Conservation (phyloP, 2,888 invertebrate species). For the Adelognathus sp. region DNA sequence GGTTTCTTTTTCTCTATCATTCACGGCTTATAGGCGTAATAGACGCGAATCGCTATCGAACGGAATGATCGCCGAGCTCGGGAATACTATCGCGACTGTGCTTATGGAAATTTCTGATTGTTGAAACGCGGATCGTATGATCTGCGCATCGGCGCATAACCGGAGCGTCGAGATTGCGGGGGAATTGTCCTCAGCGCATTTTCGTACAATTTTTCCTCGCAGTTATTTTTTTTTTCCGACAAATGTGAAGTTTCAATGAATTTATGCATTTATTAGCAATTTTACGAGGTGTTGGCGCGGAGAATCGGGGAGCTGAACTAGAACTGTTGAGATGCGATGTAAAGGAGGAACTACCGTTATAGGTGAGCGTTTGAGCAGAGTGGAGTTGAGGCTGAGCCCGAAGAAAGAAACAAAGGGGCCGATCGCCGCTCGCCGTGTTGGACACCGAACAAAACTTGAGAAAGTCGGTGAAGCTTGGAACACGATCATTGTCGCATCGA, state of each 20-base stretch:
- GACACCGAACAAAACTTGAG: background rate
- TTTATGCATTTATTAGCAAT: background rate
- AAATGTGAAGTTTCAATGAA: background rate
- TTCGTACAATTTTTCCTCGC: background rate
- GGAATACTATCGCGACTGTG: background rate
- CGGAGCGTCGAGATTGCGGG: background rate
- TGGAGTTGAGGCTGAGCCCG: slow-evolving; percentile 5
- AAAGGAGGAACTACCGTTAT: slow-evolving; percentile 43
- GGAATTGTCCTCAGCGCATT: background rate
- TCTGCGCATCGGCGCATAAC: background rate
- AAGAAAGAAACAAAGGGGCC: background rate
- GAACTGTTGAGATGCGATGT: slow-evolving; percentile 6
- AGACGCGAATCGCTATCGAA: background rate
- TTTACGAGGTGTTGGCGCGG: background rate
- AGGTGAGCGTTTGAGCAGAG: slow-evolving; percentile 1
- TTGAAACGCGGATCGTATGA: background rate
- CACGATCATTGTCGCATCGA: background rate
- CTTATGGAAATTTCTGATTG: background rate
- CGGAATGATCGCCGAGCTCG: background rate
- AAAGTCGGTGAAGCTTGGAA: background rate
- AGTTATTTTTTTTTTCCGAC: background rate
- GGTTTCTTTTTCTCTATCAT: background rate
- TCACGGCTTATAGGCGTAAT: background rate
- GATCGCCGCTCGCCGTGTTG: background rate
- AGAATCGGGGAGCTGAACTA: background rate